These are phyloP conservation scores for Cosmia pyralina DNA, from an alignment of 2,888 invertebrate species.

Conservation along the genomic window DNA sequence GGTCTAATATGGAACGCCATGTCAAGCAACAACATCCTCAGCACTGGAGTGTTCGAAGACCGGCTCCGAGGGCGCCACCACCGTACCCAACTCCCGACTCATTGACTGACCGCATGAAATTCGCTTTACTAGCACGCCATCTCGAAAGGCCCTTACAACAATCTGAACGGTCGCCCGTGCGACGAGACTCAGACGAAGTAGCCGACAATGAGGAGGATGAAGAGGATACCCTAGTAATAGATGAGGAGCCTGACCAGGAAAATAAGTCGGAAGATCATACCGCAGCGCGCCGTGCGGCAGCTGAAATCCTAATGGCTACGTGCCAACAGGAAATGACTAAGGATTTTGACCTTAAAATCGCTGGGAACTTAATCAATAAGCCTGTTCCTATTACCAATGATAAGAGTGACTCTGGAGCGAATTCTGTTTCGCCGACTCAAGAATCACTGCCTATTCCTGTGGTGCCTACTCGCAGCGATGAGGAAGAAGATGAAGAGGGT, in stretches of 20 bases:
- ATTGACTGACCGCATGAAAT: conserved; percentile 90
- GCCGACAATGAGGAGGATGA: conserved; percentile 92
- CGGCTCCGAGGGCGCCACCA: conserved; percentile 84
- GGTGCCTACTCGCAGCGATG: conserved; percentile 87
- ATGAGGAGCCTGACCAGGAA: conserved; percentile 89
- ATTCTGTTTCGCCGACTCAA: conserved; percentile 85
- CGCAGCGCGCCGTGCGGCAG: conserved; percentile 90
- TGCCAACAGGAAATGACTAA: conserved; percentile 86
- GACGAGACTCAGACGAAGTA: conserved; percentile 89
- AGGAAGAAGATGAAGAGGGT: conserved; percentile 94
- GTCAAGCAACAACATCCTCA: conserved; percentile 98
- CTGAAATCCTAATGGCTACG: conserved; percentile 90
- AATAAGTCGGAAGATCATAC: conserved; percentile 79
- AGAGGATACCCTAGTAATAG: conserved; percentile 92
- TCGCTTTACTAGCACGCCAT: conserved; percentile 94
- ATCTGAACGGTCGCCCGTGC: conserved; percentile 81
- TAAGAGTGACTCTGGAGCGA: conserved; percentile 86
- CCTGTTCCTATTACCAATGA: conserved; percentile 76
- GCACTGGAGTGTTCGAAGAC: conserved; percentile 95
- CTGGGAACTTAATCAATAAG: conserved; percentile 90
- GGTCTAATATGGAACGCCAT: conserved; percentile 98
- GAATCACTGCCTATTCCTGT: conserved; percentile 95
- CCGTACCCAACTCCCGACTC: conserved; percentile 80
- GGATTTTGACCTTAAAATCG: conserved; percentile 89
- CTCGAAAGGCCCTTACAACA: conserved; percentile 91